Evolutionary conservation across 2,113 vertebrate genomes (phyloP), one percentile per base, ranked within the genome.

Genomic region (Chloropsis hardwickii): DNA sequence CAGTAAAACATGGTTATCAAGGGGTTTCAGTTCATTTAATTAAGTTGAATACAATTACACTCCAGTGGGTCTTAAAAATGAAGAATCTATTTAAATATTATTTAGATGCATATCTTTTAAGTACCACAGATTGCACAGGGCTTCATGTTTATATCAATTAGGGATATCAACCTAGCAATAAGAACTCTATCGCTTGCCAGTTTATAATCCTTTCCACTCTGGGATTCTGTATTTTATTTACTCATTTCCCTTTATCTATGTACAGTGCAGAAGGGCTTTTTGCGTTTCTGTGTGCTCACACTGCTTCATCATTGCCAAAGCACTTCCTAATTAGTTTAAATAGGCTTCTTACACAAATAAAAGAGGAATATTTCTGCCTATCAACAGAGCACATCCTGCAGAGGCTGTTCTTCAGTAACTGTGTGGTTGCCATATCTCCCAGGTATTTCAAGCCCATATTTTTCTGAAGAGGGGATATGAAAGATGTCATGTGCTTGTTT

Each of bases 11-110:
- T n/a, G 88, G 87, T 80, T 96, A 93, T 61, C 88, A 74, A 54
- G 82, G 79, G 92, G 70, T 39, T 97, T 96, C 56, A 47, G 91
- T 81, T 92, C 88, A 97, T 95, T 97, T 97, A 98, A 98, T 97
- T 97, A 98, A 97, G 44, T 31, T 89, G 88, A 95, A 95, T 91
- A 97, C 82, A 96, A 96, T 97, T 96, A 96, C 56, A 77, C 94
- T 74, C 91, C 44, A 77, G 95, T 69, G 96, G 78, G 95, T 87
- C 94, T 96, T 97, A 94, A 90, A 96, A 97, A 94, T 61, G 95
- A 85, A 94, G 74, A 61, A 90, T 79, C 88, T 94, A 72, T 87
- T 97, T 96, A 96, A 96, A 94, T 96, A 93, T 96, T 95, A 97
- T 90, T 95, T 96, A 96, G 92, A 97, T 96, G 86, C 7, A 0